Base-by-base conservation (phyloP, 30 jellyfish, hydroid and myxozoan genomes). In the Aurelia aurita complex sp. Pacific region DNA sequence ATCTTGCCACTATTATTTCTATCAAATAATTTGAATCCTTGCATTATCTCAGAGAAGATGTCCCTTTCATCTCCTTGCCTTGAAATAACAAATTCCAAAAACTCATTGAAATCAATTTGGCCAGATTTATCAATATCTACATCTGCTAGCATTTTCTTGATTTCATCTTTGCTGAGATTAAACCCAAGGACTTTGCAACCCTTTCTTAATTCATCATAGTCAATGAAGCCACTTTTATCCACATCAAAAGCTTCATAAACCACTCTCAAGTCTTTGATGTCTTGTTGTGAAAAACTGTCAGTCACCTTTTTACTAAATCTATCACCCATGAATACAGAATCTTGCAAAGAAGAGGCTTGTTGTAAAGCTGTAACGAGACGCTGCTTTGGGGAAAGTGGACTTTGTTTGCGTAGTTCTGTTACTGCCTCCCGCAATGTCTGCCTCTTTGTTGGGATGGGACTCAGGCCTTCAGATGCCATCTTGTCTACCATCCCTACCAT, bases 11-110 rank as follows among this genome's bases (percentile, higher is more conserved):
- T 76, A 5, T 76, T 80, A 64, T 74, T 61, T 53, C 78, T 78
- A 57, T 88, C 92, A 59, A 88, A 79, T 2, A 73, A 50, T 52
- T 68, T 74, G 64, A 88, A 88, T 16, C 91, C 97, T 51, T 76
- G 97, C 55, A 55, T 86, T 8, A 86, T 86, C 46, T 86, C 95
- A 5, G 95, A 79, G 66, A 70, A 77, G 64, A 86, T 86, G 67
- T 86, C 95, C 36, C 95, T 76, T 43, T 67, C 89, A 77, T 86
- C 89, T 35, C 89, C 89, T 76, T 86, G 95, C 74, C 95, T 76
- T 35, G 95, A 86, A 46, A 86, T 86, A 46, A 86, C 68, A 62
- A 86, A 75, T 54, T 86, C 95, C 13, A 86, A 19, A 61, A 86
- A 86, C 71, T 86, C 96, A 76, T 78, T 87, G 83, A 77, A 87